A percentile compares a stretch with the other conserved stretches of the same genome.
Evolutionary conservation across 1,140 invertebrate species (phyloP).

Genomic region (Cherax quadricarinatus): DNA sequence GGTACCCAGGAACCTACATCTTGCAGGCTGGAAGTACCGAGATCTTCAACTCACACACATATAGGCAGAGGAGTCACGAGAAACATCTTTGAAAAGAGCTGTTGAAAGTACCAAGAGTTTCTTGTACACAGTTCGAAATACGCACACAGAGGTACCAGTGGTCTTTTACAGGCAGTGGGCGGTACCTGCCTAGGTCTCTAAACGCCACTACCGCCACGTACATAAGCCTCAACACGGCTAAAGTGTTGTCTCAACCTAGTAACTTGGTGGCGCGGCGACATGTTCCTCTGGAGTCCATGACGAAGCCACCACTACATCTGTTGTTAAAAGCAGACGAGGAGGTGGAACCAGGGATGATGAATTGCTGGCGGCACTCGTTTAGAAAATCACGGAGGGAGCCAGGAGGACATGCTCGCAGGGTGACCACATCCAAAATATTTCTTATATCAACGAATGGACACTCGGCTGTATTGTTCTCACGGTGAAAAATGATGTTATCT

Average conservation of each 20-base stretch:
- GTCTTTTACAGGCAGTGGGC: too few relatives aligned
- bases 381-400: slow-evolving; percentile 40
- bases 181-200: too few relatives aligned
- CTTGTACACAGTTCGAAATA: too few relatives aligned
- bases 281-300: background rate
- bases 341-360: slow-evolving; percentile 41
- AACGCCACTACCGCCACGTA: too few relatives aligned
- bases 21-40: too few relatives aligned
- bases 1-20: too few relatives aligned
- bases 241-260: background rate
- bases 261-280: slow-evolving; percentile 17
- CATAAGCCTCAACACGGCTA: too few relatives aligned
- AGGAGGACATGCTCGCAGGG: slow-evolving; percentile 36
- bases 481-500: slow-evolving; percentile 7
- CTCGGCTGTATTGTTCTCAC: slow-evolving; percentile 31
- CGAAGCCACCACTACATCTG: slow-evolving; percentile 32
- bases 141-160: too few relatives aligned
- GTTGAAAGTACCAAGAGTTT: too few relatives aligned
- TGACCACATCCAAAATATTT: slow-evolving; percentile 50
- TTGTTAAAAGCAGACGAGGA: slow-evolving; percentile 27
- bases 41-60: too few relatives aligned
- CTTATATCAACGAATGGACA: slow-evolving; percentile 37
- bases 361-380: slow-evolving; percentile 33
- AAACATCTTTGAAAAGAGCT: too few relatives aligned
- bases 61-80: too few relatives aligned